A percentile compares a stretch with the other conserved stretches of the same genome.
Conservation (phyloP, 2,797 vertebrate species). For the Danio tinwini region DNA sequence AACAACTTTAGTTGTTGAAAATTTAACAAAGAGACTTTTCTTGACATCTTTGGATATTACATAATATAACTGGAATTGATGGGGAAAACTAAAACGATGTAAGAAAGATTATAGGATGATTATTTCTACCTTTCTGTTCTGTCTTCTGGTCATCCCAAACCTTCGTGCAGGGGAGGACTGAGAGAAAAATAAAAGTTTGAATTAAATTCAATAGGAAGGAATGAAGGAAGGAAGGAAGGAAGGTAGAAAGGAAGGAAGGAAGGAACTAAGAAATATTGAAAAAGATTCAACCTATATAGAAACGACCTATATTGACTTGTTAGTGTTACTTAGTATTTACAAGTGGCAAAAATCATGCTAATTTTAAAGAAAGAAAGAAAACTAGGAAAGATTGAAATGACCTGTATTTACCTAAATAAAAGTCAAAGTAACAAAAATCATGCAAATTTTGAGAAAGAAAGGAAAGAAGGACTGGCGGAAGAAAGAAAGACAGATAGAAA, state of each 20-base stretch:
- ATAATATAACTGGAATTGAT: neutral
- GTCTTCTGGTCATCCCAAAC: conserved; percentile 74
- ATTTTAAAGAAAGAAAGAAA: neutral
- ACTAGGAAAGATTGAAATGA: neutral
- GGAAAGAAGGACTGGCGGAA: conserved; percentile 3
- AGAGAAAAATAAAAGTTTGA: neutral
- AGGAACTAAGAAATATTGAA: too few relatives aligned
- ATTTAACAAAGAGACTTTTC: too few relatives aligned
- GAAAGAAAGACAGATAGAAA: conserved; percentile 16
- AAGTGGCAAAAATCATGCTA: too few relatives aligned
- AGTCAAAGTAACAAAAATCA: too few relatives aligned
- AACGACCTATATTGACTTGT: too few relatives aligned
- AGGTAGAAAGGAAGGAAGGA: too few relatives aligned
- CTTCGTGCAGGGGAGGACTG: conserved; percentile 74
- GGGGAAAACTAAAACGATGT: neutral
- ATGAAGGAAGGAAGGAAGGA: too few relatives aligned
- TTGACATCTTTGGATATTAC: too few relatives aligned
- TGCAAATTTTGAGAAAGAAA: neutral
- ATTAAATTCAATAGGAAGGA: conserved; percentile 1
- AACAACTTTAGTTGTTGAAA: too few relatives aligned
- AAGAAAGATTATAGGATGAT: neutral
- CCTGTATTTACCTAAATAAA: too few relatives aligned
- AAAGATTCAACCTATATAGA: too few relatives aligned
- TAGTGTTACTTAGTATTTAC: too few relatives aligned
- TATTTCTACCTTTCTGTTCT: conserved; percentile 66